phyloP scores from a whole-genome alignment of 35 echinoderm and acorn worm species.

The Apostichopus parvimensis region DNA sequence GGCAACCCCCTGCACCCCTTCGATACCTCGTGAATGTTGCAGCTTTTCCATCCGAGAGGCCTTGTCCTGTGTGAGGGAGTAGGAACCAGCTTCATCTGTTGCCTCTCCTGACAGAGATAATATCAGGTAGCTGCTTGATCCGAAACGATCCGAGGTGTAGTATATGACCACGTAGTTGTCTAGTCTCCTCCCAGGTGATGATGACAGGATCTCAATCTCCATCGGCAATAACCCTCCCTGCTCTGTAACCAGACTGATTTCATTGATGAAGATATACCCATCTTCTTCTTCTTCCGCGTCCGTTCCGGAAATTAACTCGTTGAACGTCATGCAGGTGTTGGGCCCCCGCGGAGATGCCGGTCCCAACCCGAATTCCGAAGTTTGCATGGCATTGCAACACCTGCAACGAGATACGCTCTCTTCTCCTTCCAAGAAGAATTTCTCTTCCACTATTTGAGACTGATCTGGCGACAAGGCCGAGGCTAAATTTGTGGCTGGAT shows the following conservation, averaged over 20 bases:
- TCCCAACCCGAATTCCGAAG: conserved; percentile 61
- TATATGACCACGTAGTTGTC: conserved; percentile 67
- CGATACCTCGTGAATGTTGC: not conserved
- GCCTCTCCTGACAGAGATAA: conserved; percentile 37
- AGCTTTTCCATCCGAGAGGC: not conserved
- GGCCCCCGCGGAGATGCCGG: conserved; percentile 59
- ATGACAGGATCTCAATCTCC: conserved; percentile 72
- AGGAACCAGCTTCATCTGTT: conserved; percentile 50
- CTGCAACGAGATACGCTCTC: conserved; percentile 73
- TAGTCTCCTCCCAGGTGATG: conserved; percentile 31
- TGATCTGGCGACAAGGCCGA: conserved; percentile 64
- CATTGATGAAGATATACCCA: conserved; percentile 74
- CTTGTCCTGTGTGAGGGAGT: conserved; percentile 59
- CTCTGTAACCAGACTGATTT: conserved; percentile 50
- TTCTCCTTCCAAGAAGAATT: conserved; percentile 53
- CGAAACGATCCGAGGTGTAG: not conserved
- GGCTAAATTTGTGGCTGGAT: conserved; percentile 32
- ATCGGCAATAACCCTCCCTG: not conserved
- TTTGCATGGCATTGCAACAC: conserved; percentile 52
- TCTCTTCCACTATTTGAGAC: conserved; percentile 54
- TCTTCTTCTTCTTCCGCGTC: not conserved
- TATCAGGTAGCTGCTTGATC: conserved; percentile 37
- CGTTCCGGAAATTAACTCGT: not conserved
- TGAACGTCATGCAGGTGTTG: conserved; percentile 57
- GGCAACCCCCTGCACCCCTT: conserved; percentile 50